A percentile compares a stretch with the other conserved stretches of the same genome.
phyloP scores from a whole-genome alignment of 1,140 invertebrate genomes.

The Drosophila burlai region DNA sequence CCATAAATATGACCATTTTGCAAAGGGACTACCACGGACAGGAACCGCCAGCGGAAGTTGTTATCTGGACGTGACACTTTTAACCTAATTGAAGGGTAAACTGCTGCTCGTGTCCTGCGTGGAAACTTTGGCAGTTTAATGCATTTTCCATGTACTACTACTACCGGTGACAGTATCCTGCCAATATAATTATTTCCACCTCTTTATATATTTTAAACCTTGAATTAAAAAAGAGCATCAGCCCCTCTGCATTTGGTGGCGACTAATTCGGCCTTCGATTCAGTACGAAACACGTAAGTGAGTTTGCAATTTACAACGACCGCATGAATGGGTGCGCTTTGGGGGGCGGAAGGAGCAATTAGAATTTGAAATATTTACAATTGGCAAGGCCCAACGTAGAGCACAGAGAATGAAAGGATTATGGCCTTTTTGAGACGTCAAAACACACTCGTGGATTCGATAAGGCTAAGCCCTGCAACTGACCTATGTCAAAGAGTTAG shows the following conservation, averaged over 20 bases:
- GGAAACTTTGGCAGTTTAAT: constrained; percentile 20
- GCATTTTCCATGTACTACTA: constrained; percentile 22
- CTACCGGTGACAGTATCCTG: not conserved
- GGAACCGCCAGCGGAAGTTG: constrained; percentile 23
- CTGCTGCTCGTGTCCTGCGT: constrained; percentile 1
- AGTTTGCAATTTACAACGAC: constrained; percentile 16
- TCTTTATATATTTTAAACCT: constrained; percentile 7
- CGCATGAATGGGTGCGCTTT: not conserved
- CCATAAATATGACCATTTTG: not conserved
- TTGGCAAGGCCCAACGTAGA: constrained; percentile 35
- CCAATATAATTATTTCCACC: not conserved
- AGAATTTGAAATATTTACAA: constrained; percentile 52
- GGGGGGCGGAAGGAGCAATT: constrained; percentile 34
- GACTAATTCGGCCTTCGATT: constrained; percentile 13
- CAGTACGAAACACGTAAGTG: not conserved
- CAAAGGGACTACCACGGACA: not conserved
- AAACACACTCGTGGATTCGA: constrained; percentile 31
- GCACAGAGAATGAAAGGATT: not conserved
- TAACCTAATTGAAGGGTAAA: constrained; percentile 42
- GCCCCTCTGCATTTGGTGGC: not conserved
- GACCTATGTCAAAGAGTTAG: constrained; percentile 25
- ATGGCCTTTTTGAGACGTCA: constrained; percentile 22
- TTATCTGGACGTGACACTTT: constrained; percentile 48
- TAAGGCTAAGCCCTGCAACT: constrained; percentile 30
- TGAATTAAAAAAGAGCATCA: constrained; percentile 17